Evolutionary conservation across 2,888 invertebrate genomes (phyloP).

Genomic region (Eupithecia centaureata): DNA sequence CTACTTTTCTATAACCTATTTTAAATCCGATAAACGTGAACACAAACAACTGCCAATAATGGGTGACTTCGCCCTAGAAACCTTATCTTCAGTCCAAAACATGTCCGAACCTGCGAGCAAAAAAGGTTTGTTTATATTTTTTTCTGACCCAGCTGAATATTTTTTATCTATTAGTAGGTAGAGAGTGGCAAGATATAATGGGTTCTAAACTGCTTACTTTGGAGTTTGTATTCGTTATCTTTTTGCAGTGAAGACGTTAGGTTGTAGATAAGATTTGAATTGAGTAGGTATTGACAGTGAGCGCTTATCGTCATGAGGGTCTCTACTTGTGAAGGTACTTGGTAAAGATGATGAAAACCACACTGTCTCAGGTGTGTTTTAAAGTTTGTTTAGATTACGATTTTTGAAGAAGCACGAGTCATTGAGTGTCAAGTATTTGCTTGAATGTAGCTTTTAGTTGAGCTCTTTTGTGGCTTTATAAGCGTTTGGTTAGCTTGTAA

Average conservation of each 20-base stretch:
- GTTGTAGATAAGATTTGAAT: neutral
- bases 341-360: slow-evolving; percentile 21
- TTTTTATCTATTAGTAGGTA: slow-evolving; percentile 38
- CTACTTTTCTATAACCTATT: too few species aligned
- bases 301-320: neutral
- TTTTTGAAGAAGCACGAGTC: neutral
- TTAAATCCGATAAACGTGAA: neutral
- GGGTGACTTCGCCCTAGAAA: slow-evolving; percentile 43
- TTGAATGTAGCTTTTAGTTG: too few species aligned
- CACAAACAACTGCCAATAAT: neutral
- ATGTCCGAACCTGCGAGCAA: slow-evolving; percentile 54
- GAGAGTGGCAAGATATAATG: slow-evolving; percentile 30
- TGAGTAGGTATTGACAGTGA: slow-evolving; percentile 17
- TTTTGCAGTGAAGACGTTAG: slow-evolving; percentile 8
- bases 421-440: too few species aligned
- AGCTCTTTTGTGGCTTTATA: too few species aligned
- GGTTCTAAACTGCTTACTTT: slow-evolving; percentile 20
- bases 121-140: slow-evolving; percentile 67
- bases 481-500: too few species aligned
- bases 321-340: neutral
- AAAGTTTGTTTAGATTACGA: neutral
- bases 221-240: slow-evolving; percentile 20
- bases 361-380: slow-evolving; percentile 5
- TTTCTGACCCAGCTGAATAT: slow-evolving; percentile 53
- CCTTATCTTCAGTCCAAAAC: slow-evolving; percentile 53